These are phyloP conservation scores for Microhierax caerulescens DNA, from an alignment of 2,797 vertebrate genomes.

Conservation along the genomic window DNA sequence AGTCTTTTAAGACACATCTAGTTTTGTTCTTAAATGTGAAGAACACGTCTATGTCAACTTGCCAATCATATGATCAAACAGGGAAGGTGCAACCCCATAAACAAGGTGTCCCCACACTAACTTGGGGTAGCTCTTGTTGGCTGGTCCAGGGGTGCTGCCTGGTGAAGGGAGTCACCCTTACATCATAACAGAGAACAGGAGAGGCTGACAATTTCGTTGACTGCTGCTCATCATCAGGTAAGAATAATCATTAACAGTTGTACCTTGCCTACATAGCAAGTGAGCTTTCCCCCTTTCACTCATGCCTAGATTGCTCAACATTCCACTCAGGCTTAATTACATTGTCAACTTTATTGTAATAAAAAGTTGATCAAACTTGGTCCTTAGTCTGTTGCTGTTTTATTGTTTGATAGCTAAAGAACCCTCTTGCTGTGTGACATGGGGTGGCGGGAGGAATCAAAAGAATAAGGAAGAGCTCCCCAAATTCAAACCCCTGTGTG, in stretches of 20 bases:
- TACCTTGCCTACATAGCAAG: neutral
- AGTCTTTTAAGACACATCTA: neutral
- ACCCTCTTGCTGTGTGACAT: neutral
- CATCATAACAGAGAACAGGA: neutral
- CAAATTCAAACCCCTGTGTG: neutral
- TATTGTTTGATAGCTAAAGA: neutral
- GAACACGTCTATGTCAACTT: neutral
- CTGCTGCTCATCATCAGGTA: neutral
- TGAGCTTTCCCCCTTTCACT: neutral
- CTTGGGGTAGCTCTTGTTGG: neutral
- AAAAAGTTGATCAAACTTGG: neutral
- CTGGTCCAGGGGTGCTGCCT: neutral
- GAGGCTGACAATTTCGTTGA: neutral
- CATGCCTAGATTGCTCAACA: neutral
- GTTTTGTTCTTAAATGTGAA: neutral
- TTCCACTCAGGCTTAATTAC: neutral
- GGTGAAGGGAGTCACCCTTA: neutral
- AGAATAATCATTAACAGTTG: neutral
- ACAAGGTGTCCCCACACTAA: neutral
- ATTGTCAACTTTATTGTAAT: neutral
- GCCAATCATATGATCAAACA: neutral
- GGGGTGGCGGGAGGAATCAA: accelerated
- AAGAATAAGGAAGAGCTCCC: neutral
- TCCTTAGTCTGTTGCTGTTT: neutral
- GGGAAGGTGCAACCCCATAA: neutral